Percentiles rank a stretch among this genome's conserved stretches.
These are phyloP conservation scores for Lasiommata megera DNA, from an alignment of 2,888 invertebrate species.

Conservation along the genomic window DNA sequence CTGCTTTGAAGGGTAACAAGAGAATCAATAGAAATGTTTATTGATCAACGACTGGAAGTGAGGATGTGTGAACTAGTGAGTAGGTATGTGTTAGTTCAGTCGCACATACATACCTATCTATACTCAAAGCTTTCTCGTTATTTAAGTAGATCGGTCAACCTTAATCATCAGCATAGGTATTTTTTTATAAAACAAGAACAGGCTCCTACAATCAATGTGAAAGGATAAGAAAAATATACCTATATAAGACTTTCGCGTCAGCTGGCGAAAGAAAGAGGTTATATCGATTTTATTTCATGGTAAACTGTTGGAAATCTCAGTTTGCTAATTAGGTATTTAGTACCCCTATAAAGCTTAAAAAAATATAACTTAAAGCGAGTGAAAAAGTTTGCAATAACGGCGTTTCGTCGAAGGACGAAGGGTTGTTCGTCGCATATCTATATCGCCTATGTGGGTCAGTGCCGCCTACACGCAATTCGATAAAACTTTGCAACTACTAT, in stretches of 20 bases:
- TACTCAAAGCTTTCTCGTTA: too few species aligned
- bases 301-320: neutral
- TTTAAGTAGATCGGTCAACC: too few species aligned
- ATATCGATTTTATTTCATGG: neutral
- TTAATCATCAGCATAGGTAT: too few species aligned
- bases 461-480: slow-evolving; percentile 75
- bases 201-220: too few species aligned
- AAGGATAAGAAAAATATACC: too few species aligned
- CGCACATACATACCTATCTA: neutral
- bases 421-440: slow-evolving; percentile 57
- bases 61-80: slow-evolving; percentile 34
- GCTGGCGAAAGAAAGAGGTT: neutral
- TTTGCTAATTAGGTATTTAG: neutral
- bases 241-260: too few species aligned
- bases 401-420: slow-evolving; percentile 56
- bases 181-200: too few species aligned
- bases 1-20: slow-evolving; percentile 30
- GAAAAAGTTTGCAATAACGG: slow-evolving; percentile 39
- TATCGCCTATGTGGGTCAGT: slow-evolving; percentile 71
- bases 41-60: slow-evolving; percentile 39
- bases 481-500: slow-evolving; percentile 63
- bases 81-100: too few species aligned
- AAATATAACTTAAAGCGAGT: neutral
- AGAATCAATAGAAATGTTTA: slow-evolving; percentile 42
- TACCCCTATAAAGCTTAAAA: too few species aligned